These are phyloP conservation scores for Hirundichthys speculiger DNA, from an alignment of 2,113 vertebrate genomes.

Conservation along the genomic window DNA sequence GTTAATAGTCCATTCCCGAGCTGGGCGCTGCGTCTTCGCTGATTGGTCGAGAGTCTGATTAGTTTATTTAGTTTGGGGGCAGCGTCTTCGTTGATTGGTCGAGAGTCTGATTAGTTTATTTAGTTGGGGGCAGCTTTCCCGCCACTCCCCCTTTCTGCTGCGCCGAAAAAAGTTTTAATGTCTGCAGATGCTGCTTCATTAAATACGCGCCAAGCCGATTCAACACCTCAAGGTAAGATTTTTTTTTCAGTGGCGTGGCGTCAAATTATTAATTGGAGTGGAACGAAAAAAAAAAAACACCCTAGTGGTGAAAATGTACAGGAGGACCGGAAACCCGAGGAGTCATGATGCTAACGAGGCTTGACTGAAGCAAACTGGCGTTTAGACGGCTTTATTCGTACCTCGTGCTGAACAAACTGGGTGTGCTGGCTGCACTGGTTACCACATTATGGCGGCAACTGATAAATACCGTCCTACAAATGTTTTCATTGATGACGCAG, in stretches of 20 bases:
- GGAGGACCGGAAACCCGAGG: too few relatives aligned
- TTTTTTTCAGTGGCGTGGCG: background rate
- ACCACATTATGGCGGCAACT: too few relatives aligned
- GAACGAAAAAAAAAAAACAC: background rate
- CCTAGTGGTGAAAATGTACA: too few relatives aligned
- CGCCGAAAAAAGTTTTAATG: constrained; percentile 40
- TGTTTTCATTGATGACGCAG: too few relatives aligned
- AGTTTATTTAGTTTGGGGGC: constrained; percentile 56
- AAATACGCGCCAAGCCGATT: constrained; percentile 47
- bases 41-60: constrained; percentile 66
- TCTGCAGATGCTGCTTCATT: constrained; percentile 41
- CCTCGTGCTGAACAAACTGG: too few relatives aligned
- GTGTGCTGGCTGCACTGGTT: too few relatives aligned
- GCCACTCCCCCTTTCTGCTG: constrained; percentile 44
- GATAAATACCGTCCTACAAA: too few relatives aligned
- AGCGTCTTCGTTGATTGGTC: constrained; percentile 58
- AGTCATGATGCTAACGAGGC: too few relatives aligned
- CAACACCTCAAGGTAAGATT: constrained; percentile 67
- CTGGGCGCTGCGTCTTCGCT: constrained; percentile 1
- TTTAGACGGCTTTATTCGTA: too few relatives aligned
- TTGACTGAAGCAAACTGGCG: too few relatives aligned
- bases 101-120: constrained; percentile 64
- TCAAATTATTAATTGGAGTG: background rate
- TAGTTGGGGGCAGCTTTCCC: constrained; percentile 53
- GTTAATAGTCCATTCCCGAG: constrained; percentile 29